A percentile compares a stretch with the other conserved stretches of the same genome.
Evolutionary conservation across 2,888 invertebrate genomes (phyloP).

Genomic region (Cistogaster globosa): DNA sequence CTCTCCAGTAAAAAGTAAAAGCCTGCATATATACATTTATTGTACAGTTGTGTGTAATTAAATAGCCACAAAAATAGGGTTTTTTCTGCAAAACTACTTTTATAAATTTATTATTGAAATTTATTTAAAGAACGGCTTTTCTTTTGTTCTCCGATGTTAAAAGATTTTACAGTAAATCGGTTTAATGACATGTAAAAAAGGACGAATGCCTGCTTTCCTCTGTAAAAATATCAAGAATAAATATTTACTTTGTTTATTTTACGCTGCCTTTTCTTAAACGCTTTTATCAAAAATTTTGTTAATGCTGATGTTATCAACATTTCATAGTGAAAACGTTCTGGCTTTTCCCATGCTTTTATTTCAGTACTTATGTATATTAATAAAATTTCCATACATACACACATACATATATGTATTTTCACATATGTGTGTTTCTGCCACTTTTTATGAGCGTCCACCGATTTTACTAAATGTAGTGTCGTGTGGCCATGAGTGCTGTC

Average conservation of each 20-base stretch:
- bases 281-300: neutral
- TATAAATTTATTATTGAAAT: neutral
- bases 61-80: neutral
- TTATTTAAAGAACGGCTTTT: neutral
- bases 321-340: slow-evolving; percentile 42
- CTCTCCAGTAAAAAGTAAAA: neutral
- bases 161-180: slow-evolving; percentile 69
- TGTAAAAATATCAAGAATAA: slow-evolving; percentile 17
- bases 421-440: neutral
- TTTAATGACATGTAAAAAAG: slow-evolving; percentile 83
- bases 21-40: neutral
- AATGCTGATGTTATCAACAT: neutral
- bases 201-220: slow-evolving; percentile 19
- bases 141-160: neutral
- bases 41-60: neutral
- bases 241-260: slow-evolving; percentile 14
- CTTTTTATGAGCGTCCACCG: neutral
- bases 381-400: slow-evolving; percentile 1
- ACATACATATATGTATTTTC: neutral
- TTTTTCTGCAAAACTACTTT: no score
- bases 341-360: neutral
- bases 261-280: slow-evolving; percentile 41
- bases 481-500: slow-evolving; percentile 67
- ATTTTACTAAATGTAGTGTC: slow-evolving; percentile 37
- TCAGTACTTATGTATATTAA: neutral